Evolutionary conservation across 2,113 vertebrate species (phyloP).

Genomic region (Hippotragus niger): DNA sequence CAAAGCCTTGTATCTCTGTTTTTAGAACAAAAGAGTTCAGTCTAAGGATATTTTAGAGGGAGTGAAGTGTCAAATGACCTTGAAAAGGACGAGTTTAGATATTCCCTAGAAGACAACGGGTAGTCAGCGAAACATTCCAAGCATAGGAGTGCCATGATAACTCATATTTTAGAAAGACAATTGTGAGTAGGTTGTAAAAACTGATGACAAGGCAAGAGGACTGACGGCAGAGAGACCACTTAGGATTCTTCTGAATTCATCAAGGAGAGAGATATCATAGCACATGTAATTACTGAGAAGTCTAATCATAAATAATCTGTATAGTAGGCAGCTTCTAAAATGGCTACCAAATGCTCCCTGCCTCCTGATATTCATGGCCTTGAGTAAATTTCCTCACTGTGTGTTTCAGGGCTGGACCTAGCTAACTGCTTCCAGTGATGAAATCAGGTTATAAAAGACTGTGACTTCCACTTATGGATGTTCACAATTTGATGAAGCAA

Average conservation of each 20-base stretch:
- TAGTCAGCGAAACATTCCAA: not conserved
- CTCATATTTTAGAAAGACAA: not conserved
- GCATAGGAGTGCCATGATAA: not conserved
- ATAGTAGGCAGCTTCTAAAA: not conserved
- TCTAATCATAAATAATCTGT: not conserved
- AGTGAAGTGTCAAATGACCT: not conserved
- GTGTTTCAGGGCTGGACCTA: not conserved
- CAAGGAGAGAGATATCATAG: not conserved
- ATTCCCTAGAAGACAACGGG: not conserved
- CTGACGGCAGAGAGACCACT: not conserved
- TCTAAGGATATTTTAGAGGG: not conserved
- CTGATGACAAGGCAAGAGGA: not conserved
- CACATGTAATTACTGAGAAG: not conserved
- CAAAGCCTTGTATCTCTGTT: not conserved
- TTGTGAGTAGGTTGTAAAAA: not conserved
- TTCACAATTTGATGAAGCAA: not conserved
- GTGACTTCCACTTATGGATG: not conserved
- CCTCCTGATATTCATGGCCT: not conserved
- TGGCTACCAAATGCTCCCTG: not conserved
- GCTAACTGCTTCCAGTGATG: not conserved
- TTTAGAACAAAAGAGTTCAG: not conserved
- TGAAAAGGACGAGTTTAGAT: not conserved
- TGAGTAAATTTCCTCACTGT: not conserved
- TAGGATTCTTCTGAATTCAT: not conserved
- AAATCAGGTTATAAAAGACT: not conserved